A percentile compares a stretch with the other conserved stretches of the same genome.
These are phyloP conservation scores for Ivindomyrus marchei DNA, from an alignment of 2,113 vertebrate genomes.

Conservation along the genomic window DNA sequence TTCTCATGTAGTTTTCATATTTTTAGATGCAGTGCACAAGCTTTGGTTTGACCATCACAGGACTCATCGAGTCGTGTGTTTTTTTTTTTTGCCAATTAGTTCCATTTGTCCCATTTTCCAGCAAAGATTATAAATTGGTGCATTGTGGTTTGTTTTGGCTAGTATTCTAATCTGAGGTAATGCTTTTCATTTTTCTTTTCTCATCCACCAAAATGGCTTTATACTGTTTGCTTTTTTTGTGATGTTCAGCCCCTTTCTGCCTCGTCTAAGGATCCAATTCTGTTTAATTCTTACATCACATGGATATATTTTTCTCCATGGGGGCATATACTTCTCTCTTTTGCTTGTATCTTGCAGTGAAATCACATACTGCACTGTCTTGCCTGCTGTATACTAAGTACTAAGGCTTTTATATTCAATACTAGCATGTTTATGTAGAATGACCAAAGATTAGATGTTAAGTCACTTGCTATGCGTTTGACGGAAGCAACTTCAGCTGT, in stretches of 20 bases:
- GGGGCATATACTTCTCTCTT: neutral
- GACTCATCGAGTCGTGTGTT: neutral
- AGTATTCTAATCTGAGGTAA: neutral
- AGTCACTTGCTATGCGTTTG: neutral
- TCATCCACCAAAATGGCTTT: neutral
- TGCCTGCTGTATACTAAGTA: neutral
- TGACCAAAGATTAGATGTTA: neutral
- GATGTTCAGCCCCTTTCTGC: neutral
- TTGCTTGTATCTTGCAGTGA: neutral
- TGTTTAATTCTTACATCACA: neutral
- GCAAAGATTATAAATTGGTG: neutral
- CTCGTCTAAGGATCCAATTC: neutral
- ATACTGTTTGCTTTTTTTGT: neutral
- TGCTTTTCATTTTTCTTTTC: neutral
- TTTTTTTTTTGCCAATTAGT: neutral
- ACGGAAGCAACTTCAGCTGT: neutral
- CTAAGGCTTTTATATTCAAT: neutral
- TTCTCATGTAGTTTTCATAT: neutral
- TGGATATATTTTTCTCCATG: neutral
- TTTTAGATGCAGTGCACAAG: neutral
- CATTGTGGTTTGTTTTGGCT: neutral
- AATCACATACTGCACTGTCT: neutral
- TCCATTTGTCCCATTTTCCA: neutral
- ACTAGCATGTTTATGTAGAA: neutral
- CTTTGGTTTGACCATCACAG: neutral